Evolutionary conservation across 2,113 vertebrate genomes (phyloP), one percentile per base, ranked within the genome.

Genomic region (Hyperoodon ampullatus): DNA sequence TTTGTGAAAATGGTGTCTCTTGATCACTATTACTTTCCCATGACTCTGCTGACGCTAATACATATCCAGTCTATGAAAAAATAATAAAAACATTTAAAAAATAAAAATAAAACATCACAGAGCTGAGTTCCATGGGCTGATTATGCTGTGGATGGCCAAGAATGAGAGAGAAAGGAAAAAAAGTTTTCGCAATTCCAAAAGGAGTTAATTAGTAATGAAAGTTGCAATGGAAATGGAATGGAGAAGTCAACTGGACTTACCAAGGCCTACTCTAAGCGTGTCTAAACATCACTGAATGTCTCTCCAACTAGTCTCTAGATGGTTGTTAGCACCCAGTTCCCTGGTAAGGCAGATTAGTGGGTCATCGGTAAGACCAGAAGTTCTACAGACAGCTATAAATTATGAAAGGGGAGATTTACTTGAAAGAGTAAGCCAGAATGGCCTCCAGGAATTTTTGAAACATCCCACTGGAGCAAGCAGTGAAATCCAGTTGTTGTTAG

Each of bases 401-500:
- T 61, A 81, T 50, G 53, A 90, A 93, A 92, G 60, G 77, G 23
- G 74, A 90, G 80, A 90, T 75, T 97, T 89, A 53, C 91, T 94
- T 95, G 33, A 96, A 95, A 95, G 84, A 92, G 14, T 71, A 93
- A 92, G 90, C 90, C 83, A 94, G 55, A 93, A 89, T 74, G 68
- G 78, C 92, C 96, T 97, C 92, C 90, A 96, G 96, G 94, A 97
- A 95, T 60, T 95, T 95, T 30, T 89, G 92, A 94, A 97, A 92
- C 70, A 72, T 96, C 87, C 53, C 77, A 44, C 66, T 50, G 77
- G 30, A 66, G 30, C 30, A 47, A 47, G 86, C 70, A 82, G 28
- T 78, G 88, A 85, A 93, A 82, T 68, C 66, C 26, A 75, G 80
- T 77, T 90, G 70, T 88, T 87, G 70, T 90, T 85, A 93, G 84